Base-by-base conservation (phyloP, 2,113 vertebrate species). In the Oreochromis aureus region DNA sequence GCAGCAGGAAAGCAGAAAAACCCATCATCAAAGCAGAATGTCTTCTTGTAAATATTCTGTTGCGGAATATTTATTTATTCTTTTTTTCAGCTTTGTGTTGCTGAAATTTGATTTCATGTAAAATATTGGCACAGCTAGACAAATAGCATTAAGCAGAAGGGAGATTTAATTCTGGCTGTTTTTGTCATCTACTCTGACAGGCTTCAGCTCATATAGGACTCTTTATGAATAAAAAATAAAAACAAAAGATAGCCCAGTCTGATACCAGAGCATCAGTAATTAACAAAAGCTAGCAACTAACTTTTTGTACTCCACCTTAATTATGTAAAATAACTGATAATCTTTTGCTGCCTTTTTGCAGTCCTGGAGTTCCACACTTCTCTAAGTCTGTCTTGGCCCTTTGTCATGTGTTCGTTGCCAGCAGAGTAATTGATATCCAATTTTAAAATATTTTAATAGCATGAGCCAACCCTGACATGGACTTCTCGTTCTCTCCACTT, bases 361-460 rank as follows among this genome's bases (percentile, higher is more conserved):
- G 12, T 59, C 86, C 19, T 54, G 53, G 55, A 41, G 2, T 79
- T 84, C 54, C 56, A 11, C 78, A 39, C 61, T 6, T 63, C 32
- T 5, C 1, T 30, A 53, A 51, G 71, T 82, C 80, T 80, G 30
- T 85, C 84, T 76, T 54, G 59, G 58, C 83, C 59, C 84, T 89
- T 48, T 83, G 61, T 88, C 85, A 69, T 51, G 59, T 89, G 79
- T 91, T 86, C 81, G 83, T 89, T 89, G 81, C 88, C 87, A 92
- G 84, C 69, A 86, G 90, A 85, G 91, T 93, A 93, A 95, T 92
- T 90, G 91, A 91, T 92, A 89, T 92, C 87, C 91, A 44, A 39
- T 92, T 91, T 58, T 86, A 71, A 92, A 94, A 95, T 94, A 93
- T 95, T 96, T 94, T 95, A 86, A 95, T 93, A 95, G 91, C 86